phyloP scores from a whole-genome alignment of 1,140 invertebrate genomes.

The Pristionchus pacificus region DNA sequence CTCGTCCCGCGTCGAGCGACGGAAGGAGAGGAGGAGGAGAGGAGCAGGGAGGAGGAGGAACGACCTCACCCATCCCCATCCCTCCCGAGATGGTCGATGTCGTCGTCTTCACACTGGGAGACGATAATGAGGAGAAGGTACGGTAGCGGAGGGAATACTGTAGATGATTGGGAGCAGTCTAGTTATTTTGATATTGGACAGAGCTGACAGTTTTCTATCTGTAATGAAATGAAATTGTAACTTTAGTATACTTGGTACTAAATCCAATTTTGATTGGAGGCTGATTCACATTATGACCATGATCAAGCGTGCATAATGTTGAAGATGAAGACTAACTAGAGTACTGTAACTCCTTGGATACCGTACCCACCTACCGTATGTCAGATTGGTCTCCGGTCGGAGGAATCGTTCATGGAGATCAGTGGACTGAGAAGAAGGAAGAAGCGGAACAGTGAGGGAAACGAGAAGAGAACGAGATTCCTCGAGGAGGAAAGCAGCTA shows the following conservation, averaged over 20 bases:
- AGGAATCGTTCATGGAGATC: constrained; percentile 50
- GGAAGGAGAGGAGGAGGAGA: not conserved
- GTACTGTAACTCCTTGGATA: no score
- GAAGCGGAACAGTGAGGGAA: constrained; percentile 27
- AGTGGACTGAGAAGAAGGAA: constrained; percentile 10
- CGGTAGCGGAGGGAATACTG: no score
- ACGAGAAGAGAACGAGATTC: constrained; percentile 50
- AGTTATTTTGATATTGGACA: no score
- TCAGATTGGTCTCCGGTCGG: constrained; percentile 44
- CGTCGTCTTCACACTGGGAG: constrained; percentile 36
- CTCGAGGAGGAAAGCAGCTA: constrained; percentile 43
- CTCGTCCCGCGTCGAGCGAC: not conserved
- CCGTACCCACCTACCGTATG: no score
- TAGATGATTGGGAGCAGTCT: no score
- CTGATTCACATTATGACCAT: no score
- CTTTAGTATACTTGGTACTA: no score
- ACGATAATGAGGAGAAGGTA: constrained; percentile 15
- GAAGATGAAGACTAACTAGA: no score
- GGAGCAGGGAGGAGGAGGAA: not conserved
- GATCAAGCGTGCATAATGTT: no score
- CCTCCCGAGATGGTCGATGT: constrained; percentile 26
- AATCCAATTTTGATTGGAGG: no score
- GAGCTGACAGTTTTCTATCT: no score
- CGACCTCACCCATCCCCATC: constrained; percentile 9
- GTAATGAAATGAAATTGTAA: not conserved